These are phyloP conservation scores for Drosophila quinaria DNA, from an alignment of 2,888 invertebrate genomes.

Conservation along the genomic window DNA sequence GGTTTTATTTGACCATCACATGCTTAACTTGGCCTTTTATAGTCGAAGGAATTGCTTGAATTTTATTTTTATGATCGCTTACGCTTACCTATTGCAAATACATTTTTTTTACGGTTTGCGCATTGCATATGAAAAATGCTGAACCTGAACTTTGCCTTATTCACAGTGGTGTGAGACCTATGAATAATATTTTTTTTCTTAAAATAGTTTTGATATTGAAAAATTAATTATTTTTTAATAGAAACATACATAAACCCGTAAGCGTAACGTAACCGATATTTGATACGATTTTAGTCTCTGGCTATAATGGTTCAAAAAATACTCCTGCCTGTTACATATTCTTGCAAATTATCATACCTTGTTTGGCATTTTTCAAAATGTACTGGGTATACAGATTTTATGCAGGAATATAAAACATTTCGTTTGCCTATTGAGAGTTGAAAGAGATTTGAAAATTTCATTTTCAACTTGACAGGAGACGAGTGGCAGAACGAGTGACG, in stretches of 20 bases:
- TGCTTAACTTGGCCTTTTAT: conserved; percentile 36
- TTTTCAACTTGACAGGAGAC: conserved; percentile 30
- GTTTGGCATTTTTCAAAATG: not conserved
- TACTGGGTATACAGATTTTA: not conserved
- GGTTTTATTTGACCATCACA: conserved; percentile 44
- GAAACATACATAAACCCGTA: too few relatives aligned
- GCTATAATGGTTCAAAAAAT: too few relatives aligned
- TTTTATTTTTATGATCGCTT: conserved; percentile 42
- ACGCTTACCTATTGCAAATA: conserved; percentile 52
- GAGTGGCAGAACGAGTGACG: not conserved
- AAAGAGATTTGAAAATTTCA: conserved; percentile 17
- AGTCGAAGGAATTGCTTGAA: conserved; percentile 43
- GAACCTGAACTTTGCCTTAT: conserved; percentile 49
- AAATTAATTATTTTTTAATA: too few relatives aligned
- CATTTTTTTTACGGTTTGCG: conserved; percentile 25
- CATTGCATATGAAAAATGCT: conserved; percentile 26
- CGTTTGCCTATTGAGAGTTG: not conserved
- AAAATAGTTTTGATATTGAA: too few relatives aligned
- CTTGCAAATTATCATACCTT: not conserved
- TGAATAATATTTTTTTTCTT: too few relatives aligned
- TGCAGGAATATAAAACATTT: not conserved
- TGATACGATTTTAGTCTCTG: too few relatives aligned
- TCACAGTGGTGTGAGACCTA: conserved; percentile 34
- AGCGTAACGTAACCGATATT: too few relatives aligned
- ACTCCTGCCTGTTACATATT: not conserved